Percentiles rank a stretch among this genome's conserved stretches.
phyloP scores from a whole-genome alignment of 23 tunicate species.

The Ascidia mentula region DNA sequence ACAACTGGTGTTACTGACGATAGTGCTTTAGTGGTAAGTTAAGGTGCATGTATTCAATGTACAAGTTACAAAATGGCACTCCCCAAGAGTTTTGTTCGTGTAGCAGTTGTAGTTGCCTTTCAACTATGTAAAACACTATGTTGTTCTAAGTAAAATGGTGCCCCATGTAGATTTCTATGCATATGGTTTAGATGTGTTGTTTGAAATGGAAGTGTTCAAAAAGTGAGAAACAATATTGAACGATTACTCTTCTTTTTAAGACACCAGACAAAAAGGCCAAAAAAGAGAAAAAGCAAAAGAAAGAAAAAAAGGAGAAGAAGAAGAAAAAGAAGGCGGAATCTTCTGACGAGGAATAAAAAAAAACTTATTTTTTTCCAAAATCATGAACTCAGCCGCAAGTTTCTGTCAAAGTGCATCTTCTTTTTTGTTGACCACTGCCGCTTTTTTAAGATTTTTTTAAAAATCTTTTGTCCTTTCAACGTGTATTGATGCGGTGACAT shows the following conservation, averaged over 20 bases:
- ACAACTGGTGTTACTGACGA: slow-evolving; percentile 10
- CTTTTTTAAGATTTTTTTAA: neutral
- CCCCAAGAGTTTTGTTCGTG: neutral
- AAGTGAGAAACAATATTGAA: neutral
- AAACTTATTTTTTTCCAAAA: neutral
- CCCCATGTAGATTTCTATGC: too few relatives aligned
- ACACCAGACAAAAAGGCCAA: slow-evolving; percentile 34
- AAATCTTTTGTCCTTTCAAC: neutral
- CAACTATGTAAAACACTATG: too few relatives aligned
- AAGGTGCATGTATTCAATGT: neutral
- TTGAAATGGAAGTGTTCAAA: too few relatives aligned
- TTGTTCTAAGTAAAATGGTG: too few relatives aligned
- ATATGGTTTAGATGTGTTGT: too few relatives aligned
- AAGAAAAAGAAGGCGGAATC: slow-evolving; percentile 2
- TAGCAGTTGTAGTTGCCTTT: too few relatives aligned
- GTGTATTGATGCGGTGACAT: too few relatives aligned
- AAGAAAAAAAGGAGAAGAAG: slow-evolving; percentile 61
- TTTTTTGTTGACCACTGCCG: slow-evolving; percentile 23
- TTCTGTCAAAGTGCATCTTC: neutral
- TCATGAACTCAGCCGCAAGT: neutral
- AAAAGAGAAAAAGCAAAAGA: slow-evolving; percentile 20
- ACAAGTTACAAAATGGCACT: neutral
- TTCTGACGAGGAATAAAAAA: neutral
- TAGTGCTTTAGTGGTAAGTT: neutral
- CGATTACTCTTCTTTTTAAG: neutral